Conservation (phyloP, 2,797 vertebrate genomes). For the Cephalopachus bancanus region DNA sequence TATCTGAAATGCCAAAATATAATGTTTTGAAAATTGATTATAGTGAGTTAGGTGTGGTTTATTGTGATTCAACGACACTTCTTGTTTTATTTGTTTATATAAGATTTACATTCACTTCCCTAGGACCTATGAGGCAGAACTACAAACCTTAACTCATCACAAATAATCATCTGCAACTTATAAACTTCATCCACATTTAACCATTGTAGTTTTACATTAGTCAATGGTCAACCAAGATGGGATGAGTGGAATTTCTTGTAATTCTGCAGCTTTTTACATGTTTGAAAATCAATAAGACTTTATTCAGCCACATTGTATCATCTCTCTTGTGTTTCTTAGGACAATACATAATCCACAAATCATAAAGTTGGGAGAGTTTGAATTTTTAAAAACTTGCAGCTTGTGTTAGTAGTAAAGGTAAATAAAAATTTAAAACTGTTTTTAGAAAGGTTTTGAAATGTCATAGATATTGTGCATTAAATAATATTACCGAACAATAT, state of each 20-base stretch:
- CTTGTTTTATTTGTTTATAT: conserved; percentile 58
- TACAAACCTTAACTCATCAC: conserved; percentile 68
- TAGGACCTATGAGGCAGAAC: conserved; percentile 25
- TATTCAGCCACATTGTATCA: not conserved
- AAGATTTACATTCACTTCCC: conserved; percentile 63
- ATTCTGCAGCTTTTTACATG: conserved; percentile 34
- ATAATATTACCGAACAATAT: not conserved
- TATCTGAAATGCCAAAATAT: not conserved
- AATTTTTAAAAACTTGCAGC: not conserved
- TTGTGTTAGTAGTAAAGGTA: not conserved
- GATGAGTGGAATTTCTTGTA: conserved; percentile 49
- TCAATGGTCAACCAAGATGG: conserved; percentile 29
- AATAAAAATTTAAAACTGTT: not conserved
- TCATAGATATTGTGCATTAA: not conserved
- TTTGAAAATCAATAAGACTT: conserved; percentile 77
- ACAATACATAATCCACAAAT: conserved; percentile 34
- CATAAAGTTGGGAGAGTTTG: not conserved
- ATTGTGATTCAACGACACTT: conserved; percentile 67
- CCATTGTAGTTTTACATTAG: conserved; percentile 47
- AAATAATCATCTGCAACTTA: conserved; percentile 48
- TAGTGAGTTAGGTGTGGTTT: conserved; percentile 1
- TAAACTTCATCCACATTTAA: conserved; percentile 41
- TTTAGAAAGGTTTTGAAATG: not conserved
- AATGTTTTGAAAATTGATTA: conserved; percentile 19
- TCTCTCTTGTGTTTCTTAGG: conserved; percentile 45